Percentiles rank a stretch among this genome's conserved stretches.
Conservation (phyloP, 2,888 invertebrate genomes). For the Cerceris ruficornis region DNA sequence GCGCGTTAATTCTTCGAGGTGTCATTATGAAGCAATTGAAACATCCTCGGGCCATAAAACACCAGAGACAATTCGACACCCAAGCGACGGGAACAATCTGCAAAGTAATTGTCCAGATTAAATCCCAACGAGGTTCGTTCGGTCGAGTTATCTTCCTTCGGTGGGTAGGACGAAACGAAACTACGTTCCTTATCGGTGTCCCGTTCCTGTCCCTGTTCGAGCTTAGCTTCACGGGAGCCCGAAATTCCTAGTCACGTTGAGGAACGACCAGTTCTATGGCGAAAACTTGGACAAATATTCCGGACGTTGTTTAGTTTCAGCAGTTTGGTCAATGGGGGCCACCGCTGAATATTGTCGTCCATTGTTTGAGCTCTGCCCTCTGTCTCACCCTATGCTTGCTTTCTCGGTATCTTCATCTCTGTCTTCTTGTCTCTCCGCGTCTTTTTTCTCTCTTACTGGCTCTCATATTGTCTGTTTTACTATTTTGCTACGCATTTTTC, state of each 20-base stretch:
- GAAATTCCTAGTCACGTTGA: conserved; percentile 15
- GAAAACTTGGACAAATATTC: conserved; percentile 57
- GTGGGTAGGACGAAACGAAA: not conserved
- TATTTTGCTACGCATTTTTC: no score
- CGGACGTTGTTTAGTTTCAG: conserved; percentile 49
- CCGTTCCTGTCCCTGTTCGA: not conserved
- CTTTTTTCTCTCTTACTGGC: no score
- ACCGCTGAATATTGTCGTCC: conserved; percentile 50
- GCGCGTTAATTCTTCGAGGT: no score
- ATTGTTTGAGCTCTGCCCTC: conserved; percentile 29
- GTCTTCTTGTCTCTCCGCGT: no score
- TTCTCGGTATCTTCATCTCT: conserved; percentile 6
- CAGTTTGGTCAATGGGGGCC: conserved; percentile 39
- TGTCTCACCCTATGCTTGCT: not conserved
- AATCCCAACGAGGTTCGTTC: not conserved
- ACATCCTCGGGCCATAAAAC: no score
- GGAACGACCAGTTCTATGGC: conserved; percentile 27
- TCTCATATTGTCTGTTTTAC: no score
- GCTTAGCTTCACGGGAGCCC: not conserved
- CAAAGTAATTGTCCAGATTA: conserved; percentile 4
- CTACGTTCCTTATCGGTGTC: not conserved
- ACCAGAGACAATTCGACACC: not conserved
- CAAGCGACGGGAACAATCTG: conserved; percentile 2
- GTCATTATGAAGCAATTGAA: no score
- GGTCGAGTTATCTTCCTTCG: not conserved